phyloP scores from a whole-genome alignment of 2,113 vertebrate genomes.

The Mungos mungo region DNA sequence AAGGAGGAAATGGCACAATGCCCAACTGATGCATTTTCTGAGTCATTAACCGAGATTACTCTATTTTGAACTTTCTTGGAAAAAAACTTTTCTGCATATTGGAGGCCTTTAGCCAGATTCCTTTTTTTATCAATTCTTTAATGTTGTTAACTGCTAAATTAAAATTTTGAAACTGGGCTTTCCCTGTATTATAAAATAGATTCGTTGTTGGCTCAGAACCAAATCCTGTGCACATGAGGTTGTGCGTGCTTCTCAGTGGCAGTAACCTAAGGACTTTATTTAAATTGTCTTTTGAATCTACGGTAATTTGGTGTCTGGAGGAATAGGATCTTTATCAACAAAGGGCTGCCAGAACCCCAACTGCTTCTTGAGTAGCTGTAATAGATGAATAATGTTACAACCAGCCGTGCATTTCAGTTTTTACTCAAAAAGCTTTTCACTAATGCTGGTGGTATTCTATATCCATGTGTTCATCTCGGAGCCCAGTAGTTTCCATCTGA shows the following conservation, averaged over 20 bases:
- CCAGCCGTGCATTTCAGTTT: constrained; percentile 51
- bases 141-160: constrained; percentile 16
- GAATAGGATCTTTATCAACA: constrained; percentile 60
- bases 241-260: not conserved
- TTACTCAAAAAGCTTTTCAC: constrained; percentile 55
- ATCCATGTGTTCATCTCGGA: not conserved
- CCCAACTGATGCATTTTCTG: constrained; percentile 69
- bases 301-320: constrained; percentile 36
- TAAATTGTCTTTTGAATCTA: constrained; percentile 53
- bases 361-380: constrained; percentile 67
- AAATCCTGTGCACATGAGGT: not conserved
- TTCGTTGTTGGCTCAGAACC: constrained; percentile 25
- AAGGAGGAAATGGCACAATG: constrained; percentile 45
- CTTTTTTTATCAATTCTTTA: not conserved
- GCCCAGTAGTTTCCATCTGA: constrained; percentile 56
- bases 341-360: constrained; percentile 58
- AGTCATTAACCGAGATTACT: constrained; percentile 74
- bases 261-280: constrained; percentile 36
- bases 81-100: constrained; percentile 59
- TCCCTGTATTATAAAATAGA: not conserved
- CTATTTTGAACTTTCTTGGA: constrained; percentile 40
- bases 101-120: constrained; percentile 6
- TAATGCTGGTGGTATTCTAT: constrained; percentile 33
- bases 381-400: constrained; percentile 64
- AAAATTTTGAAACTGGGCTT: constrained; percentile 14